These are phyloP conservation scores for Hermatobates lingyangjiaoensis DNA, from an alignment of 1,140 invertebrate genomes.

Conservation along the genomic window DNA sequence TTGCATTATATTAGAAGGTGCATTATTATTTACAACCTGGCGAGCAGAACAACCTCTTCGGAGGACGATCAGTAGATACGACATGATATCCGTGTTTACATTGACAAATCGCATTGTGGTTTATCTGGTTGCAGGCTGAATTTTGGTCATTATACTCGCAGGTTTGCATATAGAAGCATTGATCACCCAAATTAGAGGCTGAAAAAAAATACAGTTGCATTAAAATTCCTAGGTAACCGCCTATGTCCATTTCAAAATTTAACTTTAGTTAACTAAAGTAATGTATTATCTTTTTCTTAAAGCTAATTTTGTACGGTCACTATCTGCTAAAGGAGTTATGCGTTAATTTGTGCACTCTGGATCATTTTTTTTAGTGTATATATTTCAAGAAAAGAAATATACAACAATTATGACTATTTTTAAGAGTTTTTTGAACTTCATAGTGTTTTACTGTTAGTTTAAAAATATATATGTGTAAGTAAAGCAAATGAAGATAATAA, in stretches of 20 bases:
- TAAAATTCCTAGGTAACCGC: neutral
- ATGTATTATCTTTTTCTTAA: neutral
- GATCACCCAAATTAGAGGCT: constrained; percentile 65
- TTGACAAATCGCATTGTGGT: constrained; percentile 68
- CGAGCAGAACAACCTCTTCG: constrained; percentile 55
- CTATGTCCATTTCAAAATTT: neutral
- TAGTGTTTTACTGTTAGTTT: too few relatives aligned
- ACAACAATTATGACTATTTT: too few relatives aligned
- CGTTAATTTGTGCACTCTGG: neutral
- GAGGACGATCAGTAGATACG: constrained; percentile 48
- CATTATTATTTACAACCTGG: too few relatives aligned
- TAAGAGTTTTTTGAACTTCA: too few relatives aligned
- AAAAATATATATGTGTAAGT: too few relatives aligned
- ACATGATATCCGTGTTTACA: constrained; percentile 58
- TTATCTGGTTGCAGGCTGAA: constrained; percentile 56
- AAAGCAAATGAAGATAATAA: too few relatives aligned
- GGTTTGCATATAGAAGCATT: constrained; percentile 61
- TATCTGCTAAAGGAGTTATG: neutral
- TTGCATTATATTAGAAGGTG: too few relatives aligned
- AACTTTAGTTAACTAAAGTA: neutral
- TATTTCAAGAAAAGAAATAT: neutral
- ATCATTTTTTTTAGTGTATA: neutral
- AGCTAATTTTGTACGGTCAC: neutral
- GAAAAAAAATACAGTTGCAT: constrained; percentile 18
- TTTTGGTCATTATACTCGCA: constrained; percentile 56